Conservation (phyloP, 2,797 vertebrate genomes). For the Sebastolobus alascanus region DNA sequence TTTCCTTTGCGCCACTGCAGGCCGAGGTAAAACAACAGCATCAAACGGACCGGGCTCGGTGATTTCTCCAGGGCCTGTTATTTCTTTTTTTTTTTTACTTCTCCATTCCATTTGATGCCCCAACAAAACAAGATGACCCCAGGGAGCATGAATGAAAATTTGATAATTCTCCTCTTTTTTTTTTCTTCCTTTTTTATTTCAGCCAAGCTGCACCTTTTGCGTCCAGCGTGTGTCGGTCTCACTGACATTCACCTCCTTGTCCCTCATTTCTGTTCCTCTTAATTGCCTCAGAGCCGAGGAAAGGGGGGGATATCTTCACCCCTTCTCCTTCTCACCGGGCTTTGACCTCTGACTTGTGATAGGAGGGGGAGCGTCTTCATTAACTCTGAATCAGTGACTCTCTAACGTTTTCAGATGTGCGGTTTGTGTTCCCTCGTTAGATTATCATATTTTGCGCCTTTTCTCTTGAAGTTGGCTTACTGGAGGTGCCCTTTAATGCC, state of each 20-base stretch:
- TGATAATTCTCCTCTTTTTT: constrained; percentile 78
- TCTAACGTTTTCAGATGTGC: constrained; percentile 84
- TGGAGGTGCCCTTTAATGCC: constrained; percentile 47
- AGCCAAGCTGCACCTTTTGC: constrained; percentile 86
- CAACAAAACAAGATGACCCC: constrained; percentile 95
- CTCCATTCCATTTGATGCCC: constrained; percentile 97
- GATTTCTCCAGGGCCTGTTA: constrained; percentile 92
- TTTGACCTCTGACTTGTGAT: constrained; percentile 86
- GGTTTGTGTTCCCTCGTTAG: constrained; percentile 85
- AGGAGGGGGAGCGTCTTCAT: constrained; percentile 84
- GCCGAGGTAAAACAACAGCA: constrained; percentile 92
- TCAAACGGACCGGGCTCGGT: constrained; percentile 90
- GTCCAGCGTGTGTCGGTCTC: constrained; percentile 81
- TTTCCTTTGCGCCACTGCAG: constrained; percentile 86
- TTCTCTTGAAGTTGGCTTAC: constrained; percentile 66
- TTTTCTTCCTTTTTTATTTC: constrained; percentile 31
- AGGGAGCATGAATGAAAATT: constrained; percentile 94
- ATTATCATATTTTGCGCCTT: constrained; percentile 82
- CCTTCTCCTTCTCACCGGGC: constrained; percentile 76
- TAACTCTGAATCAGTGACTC: constrained; percentile 87
- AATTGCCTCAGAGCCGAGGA: constrained; percentile 83
- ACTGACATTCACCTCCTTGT: constrained; percentile 81
- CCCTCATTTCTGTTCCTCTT: constrained; percentile 64
- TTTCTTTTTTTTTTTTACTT: constrained; percentile 89
- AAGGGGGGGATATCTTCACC: constrained; percentile 59